Percentiles rank a stretch among this genome's conserved stretches.
Conservation (phyloP, 2,888 invertebrate genomes). For the Anarsia innoxiella region DNA sequence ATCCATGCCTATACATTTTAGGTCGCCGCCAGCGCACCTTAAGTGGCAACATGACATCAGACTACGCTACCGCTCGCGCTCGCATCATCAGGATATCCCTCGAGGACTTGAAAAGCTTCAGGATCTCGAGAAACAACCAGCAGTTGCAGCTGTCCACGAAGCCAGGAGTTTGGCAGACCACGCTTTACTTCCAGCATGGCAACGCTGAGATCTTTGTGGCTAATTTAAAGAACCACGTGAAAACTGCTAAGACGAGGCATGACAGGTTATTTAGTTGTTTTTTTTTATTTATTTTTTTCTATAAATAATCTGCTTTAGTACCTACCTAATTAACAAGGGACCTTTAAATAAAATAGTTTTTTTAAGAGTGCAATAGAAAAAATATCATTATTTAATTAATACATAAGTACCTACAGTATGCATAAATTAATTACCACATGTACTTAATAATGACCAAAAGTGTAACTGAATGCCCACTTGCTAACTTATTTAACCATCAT, state of each 20-base stretch:
- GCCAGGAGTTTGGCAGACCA: slow-evolving; percentile 79
- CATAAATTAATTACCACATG: no score
- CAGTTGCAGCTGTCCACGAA: slow-evolving; percentile 65
- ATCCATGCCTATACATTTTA: no score
- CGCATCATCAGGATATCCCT: slow-evolving; percentile 58
- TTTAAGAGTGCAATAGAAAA: no score
- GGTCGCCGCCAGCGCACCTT: slow-evolving; percentile 78
- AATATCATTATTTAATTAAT: no score
- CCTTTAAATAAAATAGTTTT: no score
- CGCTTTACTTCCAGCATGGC: slow-evolving; percentile 91
- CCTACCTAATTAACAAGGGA: no score
- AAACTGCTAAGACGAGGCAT: slow-evolving; percentile 80
- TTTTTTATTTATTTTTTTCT: no score
- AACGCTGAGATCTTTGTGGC: slow-evolving; percentile 86
- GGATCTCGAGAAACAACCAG: slow-evolving; percentile 54
- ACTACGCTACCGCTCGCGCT: slow-evolving; percentile 57
- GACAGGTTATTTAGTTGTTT: slow-evolving; percentile 46
- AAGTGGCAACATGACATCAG: slow-evolving; percentile 70
- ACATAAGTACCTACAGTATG: no score
- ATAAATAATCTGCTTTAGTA: no score
- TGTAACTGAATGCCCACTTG: no score
- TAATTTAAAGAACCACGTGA: slow-evolving; percentile 77
- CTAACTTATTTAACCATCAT: no score
- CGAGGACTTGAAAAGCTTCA: slow-evolving; percentile 56
- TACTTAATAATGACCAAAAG: no score